A percentile compares a stretch with the other conserved stretches of the same genome.
phyloP scores from a whole-genome alignment of 2,113 vertebrate species.

The Pimephales promelas region DNA sequence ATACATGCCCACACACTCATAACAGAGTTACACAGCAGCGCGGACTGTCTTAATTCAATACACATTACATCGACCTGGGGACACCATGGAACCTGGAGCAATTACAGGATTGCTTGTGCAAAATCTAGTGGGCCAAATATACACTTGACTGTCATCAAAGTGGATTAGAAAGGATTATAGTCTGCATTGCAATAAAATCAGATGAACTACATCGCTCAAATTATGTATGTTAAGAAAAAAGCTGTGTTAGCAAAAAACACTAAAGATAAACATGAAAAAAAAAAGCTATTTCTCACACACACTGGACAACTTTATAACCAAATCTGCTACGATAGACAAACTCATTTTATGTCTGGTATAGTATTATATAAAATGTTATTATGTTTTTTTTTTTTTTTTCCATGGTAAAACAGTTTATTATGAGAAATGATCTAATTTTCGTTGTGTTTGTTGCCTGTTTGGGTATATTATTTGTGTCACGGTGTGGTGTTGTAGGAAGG shows the following conservation, averaged over 20 bases:
- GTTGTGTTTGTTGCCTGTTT: background rate
- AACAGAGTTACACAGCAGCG: constrained; percentile 43
- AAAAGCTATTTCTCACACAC: background rate
- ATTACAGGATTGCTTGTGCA: constrained; percentile 42
- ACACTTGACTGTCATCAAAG: constrained; percentile 37
- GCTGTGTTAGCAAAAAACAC: constrained; percentile 20
- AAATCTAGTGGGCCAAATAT: constrained; percentile 33
- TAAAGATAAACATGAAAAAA: background rate
- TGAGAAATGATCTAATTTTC: background rate
- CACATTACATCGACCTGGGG: constrained; percentile 32
- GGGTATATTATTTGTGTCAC: too few species aligned
- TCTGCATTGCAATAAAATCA: constrained; percentile 31
- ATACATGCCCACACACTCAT: constrained; percentile 41
- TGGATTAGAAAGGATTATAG: constrained; percentile 37
- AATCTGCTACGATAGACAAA: background rate
- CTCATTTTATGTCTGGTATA: background rate
- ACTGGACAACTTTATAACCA: background rate
- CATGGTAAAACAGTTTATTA: background rate
- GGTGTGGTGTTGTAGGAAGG: too few species aligned
- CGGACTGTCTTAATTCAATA: constrained; percentile 46
- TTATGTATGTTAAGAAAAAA: constrained; percentile 26
- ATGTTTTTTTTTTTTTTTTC: background rate
- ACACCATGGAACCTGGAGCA: constrained; percentile 35
- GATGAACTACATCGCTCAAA: constrained; percentile 31
- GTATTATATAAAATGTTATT: background rate